phyloP scores from a whole-genome alignment of 2,888 invertebrate genomes.

The Euplexia lucipara region DNA sequence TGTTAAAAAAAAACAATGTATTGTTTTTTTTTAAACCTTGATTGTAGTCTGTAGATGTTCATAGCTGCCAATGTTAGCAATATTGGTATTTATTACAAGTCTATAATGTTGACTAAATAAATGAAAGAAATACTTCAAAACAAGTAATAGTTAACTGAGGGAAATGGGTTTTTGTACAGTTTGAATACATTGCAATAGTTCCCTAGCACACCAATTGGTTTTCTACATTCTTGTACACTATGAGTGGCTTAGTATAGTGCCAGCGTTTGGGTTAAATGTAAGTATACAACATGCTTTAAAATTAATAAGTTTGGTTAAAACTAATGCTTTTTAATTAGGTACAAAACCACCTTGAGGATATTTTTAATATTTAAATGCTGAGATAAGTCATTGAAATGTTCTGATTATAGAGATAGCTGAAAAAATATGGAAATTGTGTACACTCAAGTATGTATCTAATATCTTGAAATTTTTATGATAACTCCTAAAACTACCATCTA shows the following conservation, averaged over 20 bases:
- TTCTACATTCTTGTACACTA: conserved; percentile 11
- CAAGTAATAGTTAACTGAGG: not conserved
- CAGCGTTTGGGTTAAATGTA: conserved; percentile 20
- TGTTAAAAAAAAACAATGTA: too few relatives aligned
- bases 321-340: conserved; percentile 2
- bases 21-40: not conserved
- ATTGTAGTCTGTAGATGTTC: conserved; percentile 1
- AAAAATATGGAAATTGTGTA: not conserved
- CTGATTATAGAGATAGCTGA: conserved; percentile 4
- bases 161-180: conserved; percentile 10
- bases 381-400: not conserved
- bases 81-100: conserved; percentile 4
- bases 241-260: conserved; percentile 20
- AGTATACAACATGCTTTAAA: conserved; percentile 20
- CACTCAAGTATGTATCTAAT: conserved; percentile 5
- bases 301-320: conserved; percentile 1
- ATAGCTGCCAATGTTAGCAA: conserved; percentile 8
- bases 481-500: not conserved
- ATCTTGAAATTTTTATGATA: not conserved
- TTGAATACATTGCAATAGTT: conserved; percentile 2
- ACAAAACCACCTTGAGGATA: not conserved
- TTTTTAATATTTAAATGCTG: not conserved
- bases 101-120: conserved; percentile 4
- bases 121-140: conserved; percentile 25
- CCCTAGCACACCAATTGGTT: conserved; percentile 1